Base-by-base conservation (phyloP, 1,140 invertebrate genomes). In the Babylonia areolata region DNA sequence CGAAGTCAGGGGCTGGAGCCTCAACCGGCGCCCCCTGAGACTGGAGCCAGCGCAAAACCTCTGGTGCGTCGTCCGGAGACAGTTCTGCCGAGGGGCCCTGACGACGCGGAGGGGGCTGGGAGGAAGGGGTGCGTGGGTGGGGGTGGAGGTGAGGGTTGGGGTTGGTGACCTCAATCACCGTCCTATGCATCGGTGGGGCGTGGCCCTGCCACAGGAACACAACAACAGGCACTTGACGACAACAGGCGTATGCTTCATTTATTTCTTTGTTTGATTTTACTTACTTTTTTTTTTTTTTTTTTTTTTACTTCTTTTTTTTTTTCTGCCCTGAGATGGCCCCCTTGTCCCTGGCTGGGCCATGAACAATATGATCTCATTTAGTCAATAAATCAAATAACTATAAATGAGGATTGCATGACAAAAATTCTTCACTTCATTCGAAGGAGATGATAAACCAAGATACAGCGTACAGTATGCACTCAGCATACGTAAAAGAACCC, bases 1-100 rank as follows among this genome's bases (percentile, higher is more conserved):
- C 31, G 28, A 12, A 31, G 31, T n/a, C 78, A 15, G 80, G 35
- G 15, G 85, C 20, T n/a, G 86, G 77, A 37, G 51, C 39, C 28
- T 83, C 78, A n/a, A 81, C 51, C 6, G 69, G 46, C 3, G 40
- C 81, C 23, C 64, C 71, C 39, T 84, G 82, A 31, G 82, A 40
- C 69, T 84, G 82, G 23, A 84, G 69, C 82, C 82, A 84, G 64
- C 82, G 82, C 69, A 84, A 40, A 31, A 84, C 82, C 23, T 84
- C 82, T 2, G 82, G 82, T 11, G 82, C 82, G 23, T 73, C 82
- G 15, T 84, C 82, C 3, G 82, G 64, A 2, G 82, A 84, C 37
- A 85, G 77, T 31, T 79, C 84, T 58, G 51, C 11, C 33, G 82
- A 46, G 87, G 77, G 64, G 87, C 58, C 23, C 77, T 80, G 85